Evolutionary conservation across 92 coral and sea anemone genomes (phyloP), one percentile per base, ranked within the genome.

Genomic region (Scolanthus callimorphus): DNA sequence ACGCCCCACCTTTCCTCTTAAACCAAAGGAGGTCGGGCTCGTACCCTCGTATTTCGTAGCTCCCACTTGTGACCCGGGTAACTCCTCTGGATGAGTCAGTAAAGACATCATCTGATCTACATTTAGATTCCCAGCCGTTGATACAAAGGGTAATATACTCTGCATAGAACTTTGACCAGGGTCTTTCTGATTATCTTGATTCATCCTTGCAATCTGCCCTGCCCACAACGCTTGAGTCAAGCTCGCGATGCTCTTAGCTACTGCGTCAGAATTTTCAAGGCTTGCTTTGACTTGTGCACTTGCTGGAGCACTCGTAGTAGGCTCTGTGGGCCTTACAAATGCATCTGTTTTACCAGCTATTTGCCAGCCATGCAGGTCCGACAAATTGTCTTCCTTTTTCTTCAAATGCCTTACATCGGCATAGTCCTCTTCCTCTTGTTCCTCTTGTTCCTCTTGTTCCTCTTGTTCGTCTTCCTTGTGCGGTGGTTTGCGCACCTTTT

Each of bases 1-100:
- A 22, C 77, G 49, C 25, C 71, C 71, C 31, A 60, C 81, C 11
- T 44, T 27, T 48, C 61, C 48, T 49, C 65, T 25, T 24, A 67
- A 49, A 3, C 61, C 79, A 25, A 60, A 62, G 31, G 31, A 49
- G 9, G 78, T 50, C 37, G 81, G 67, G 49, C 37, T 39, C 48
- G 19, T 51, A 19, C 72, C 72, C 13, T 38, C 45, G 27, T 28
- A 53, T 8, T 29, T 30, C 17, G 61, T 17, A 9, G 22, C 37
- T n/a, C 64, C 74, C 8, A 67, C 55, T 27, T 67, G 63, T 3
- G 74, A 15, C 2, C 48, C 51, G 10, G 74, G 74, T 29, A 65
- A 47, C 24, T 65, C 47, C 21, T 65, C 71, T 59, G 43, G 39
- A 10, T 56, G 62, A 3, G 74, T 19, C 0, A 67, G 74, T 17